These are phyloP conservation scores for Steinernema khuongi DNA, from an alignment of 1,140 invertebrate genomes.

Conservation along the genomic window DNA sequence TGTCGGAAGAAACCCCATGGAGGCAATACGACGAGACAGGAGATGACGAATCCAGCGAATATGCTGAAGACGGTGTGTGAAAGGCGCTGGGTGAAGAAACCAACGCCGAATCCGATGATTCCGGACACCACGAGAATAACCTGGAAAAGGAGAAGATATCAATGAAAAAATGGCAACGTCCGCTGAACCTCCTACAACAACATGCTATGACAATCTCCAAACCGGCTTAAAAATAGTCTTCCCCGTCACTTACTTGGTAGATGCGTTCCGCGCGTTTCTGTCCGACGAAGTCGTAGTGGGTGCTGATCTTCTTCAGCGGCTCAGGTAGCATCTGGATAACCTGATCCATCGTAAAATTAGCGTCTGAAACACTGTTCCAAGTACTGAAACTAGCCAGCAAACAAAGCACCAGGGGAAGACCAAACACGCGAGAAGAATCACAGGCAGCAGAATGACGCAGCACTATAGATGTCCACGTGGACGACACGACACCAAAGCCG, in stretches of 20 bases:
- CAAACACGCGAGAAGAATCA: not conserved
- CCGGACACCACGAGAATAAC: slow-evolving; percentile 35
- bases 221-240: not conserved
- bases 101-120: slow-evolving; percentile 39
- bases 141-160: slow-evolving; percentile 19
- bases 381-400: not conserved
- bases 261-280: slow-evolving; percentile 37
- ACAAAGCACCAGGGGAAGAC: not conserved
- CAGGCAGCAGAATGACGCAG: not conserved
- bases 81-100: slow-evolving; percentile 37
- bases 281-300: slow-evolving; percentile 39
- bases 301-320: slow-evolving; percentile 32
- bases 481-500: not conserved
- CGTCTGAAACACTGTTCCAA: too few species aligned
- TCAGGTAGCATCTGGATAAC: slow-evolving; percentile 39
- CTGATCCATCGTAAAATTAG: slow-evolving; percentile 37
- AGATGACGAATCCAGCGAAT: not conserved
- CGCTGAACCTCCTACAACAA: not conserved
- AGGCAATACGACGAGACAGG: not conserved
- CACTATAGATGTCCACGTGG: not conserved
- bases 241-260: slow-evolving; percentile 27
- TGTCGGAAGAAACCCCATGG: not conserved
- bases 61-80: slow-evolving; percentile 37
- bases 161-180: not conserved
- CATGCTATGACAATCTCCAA: not conserved